These are phyloP conservation scores for Fringilla coelebs DNA, from an alignment of 2,797 vertebrate genomes.

Conservation along the genomic window DNA sequence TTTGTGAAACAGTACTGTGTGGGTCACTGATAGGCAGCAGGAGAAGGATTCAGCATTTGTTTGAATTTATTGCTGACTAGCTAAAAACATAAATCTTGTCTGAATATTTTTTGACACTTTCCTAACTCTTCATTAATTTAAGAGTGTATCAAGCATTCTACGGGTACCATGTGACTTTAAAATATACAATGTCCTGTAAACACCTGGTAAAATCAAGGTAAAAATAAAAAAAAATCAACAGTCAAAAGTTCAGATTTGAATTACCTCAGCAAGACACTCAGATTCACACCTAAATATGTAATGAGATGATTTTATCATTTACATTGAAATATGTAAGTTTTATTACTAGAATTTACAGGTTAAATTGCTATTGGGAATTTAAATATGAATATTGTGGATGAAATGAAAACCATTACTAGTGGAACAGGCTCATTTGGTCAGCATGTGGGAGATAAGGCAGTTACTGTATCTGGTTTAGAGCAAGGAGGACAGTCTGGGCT, in stretches of 20 bases:
- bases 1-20: background rate
- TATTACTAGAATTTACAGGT: background rate
- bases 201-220: background rate
- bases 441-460: background rate
- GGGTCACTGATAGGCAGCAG: background rate
- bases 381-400: background rate
- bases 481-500: background rate
- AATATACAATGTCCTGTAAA: background rate
- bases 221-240: background rate
- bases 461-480: background rate
- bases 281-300: background rate
- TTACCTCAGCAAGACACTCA: background rate
- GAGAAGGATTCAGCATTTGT: background rate
- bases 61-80: background rate
- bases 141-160: background rate
- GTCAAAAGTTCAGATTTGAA: background rate
- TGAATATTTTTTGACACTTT: background rate
- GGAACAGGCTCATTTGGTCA: background rate
- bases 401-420: background rate
- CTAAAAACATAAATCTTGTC: background rate
- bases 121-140: background rate
- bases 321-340: background rate
- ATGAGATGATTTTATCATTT: background rate
- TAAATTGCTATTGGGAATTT: background rate
- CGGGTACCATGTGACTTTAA: background rate